Conservation (phyloP, 2,888 invertebrate species). For the Limnephilus auricula region DNA sequence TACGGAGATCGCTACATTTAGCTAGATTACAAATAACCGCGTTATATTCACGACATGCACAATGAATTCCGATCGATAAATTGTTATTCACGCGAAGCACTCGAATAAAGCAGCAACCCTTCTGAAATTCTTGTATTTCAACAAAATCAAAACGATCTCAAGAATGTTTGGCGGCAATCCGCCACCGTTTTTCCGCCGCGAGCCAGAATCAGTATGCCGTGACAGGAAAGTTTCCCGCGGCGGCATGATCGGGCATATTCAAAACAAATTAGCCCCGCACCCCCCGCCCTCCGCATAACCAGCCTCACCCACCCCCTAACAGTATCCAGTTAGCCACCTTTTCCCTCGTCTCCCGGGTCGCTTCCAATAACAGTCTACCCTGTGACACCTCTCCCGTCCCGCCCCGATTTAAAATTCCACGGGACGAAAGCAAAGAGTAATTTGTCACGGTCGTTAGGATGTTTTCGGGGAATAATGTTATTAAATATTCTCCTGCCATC, state of each 20-base stretch:
- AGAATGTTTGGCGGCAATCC: conserved; percentile 43
- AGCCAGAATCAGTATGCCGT: conserved; percentile 62
- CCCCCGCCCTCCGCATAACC: neutral
- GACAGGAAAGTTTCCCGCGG: conserved; percentile 46
- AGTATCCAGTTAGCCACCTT: neutral
- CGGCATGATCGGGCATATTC: conserved; percentile 66
- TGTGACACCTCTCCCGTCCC: neutral
- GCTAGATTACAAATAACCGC: neutral
- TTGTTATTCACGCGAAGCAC: conserved; percentile 24
- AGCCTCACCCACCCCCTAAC: neutral
- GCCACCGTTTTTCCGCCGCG: conserved; percentile 42
- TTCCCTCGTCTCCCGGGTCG: conserved; percentile 19
- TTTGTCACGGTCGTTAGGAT: conserved; percentile 50
- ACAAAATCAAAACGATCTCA: conserved; percentile 50
- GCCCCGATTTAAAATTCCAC: conserved; percentile 42
- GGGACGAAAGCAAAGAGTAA: conserved; percentile 31
- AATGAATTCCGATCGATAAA: conserved; percentile 16
- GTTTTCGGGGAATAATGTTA: conserved; percentile 46
- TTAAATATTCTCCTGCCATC: conserved; percentile 45
- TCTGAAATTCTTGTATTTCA: conserved; percentile 36
- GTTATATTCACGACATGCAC: neutral
- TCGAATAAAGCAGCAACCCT: conserved; percentile 20
- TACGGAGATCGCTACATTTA: neutral
- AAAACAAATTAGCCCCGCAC: conserved; percentile 64
- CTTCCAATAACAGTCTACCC: conserved; percentile 23